Conservation (phyloP, 2,797 vertebrate genomes). For the Clarias laeviceps region DNA sequence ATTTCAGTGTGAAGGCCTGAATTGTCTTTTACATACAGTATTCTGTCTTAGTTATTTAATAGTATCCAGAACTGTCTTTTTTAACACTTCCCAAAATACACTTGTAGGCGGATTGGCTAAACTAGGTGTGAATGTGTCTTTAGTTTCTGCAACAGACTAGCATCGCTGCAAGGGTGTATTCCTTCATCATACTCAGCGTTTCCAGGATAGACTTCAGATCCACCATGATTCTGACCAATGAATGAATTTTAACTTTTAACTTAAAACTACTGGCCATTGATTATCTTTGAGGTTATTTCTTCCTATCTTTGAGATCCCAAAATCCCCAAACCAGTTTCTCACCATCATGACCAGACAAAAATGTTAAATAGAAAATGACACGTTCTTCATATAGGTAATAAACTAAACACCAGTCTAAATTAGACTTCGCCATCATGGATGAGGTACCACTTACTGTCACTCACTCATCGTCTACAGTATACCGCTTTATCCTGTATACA, state of each 20-base stretch:
- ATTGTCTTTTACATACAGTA: neutral
- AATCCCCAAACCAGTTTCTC: too few relatives aligned
- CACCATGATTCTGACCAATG: neutral
- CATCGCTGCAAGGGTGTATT: neutral
- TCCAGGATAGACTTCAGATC: too few relatives aligned
- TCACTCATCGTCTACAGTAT: too few relatives aligned
- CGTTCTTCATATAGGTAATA: neutral
- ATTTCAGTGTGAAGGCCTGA: neutral
- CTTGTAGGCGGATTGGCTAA: neutral
- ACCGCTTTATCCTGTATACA: too few relatives aligned
- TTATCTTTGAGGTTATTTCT: neutral
- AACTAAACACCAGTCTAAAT: neutral
- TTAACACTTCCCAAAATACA: neutral
- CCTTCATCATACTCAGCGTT: neutral
- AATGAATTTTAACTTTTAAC: neutral
- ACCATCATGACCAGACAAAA: too few relatives aligned
- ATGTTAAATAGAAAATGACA: too few relatives aligned
- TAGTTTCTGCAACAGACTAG: neutral
- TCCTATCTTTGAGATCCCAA: neutral
- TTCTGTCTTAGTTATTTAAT: neutral
- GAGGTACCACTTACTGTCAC: neutral
- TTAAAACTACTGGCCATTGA: neutral
- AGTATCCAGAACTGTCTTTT: neutral
- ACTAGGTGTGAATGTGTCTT: neutral
- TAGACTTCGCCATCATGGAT: neutral